Evolutionary conservation across 1,140 invertebrate species (phyloP), one percentile per base, ranked within the genome.

Genomic region (Zophobas atratus): DNA sequence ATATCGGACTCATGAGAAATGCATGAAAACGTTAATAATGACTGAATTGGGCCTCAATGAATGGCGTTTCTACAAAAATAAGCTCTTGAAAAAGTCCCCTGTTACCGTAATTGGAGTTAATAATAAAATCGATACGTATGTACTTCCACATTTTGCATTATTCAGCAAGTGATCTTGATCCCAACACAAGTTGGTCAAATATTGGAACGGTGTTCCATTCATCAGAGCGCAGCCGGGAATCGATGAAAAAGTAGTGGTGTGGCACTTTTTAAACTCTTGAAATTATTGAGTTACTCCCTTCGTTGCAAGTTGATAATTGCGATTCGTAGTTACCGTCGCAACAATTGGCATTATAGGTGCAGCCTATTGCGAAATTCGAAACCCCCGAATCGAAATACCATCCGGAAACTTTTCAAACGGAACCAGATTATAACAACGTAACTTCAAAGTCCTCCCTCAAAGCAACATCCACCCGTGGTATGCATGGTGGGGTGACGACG

Each of bases 241-340:
- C 20, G 20, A 20, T 20, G 20, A 20, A 20, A 20, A 20, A 20
- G 20, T 20, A 20, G 20, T 20, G 20, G 20, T 20, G 20, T 20
- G 20, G 20, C 20, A 20, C 20, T 20, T 20, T 20, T 20, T 20
- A 20, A 20, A 20, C 20, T 20, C 20, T 20, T 20, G 20, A 20
- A 20, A 20, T 20, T 20, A 20, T 20, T 20, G 20, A 20, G 20
- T 20, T 20, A 74, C 77, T 77, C 70, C 79, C 20, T 20, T 20
- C 20, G 20, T 20, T 75, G 74, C 60, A 80, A 82, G 78, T 85
- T 79, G 82, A 82, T 84, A 84, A 85, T 81, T 81, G 79, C 82
- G 79, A 85, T 85, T 85, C 84, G 83, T 70, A 77, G 76, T 80
- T 76, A 83, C 80, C 79, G 77, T 81, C 81, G 82, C 80, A 85